Percentiles rank a stretch among this genome's conserved stretches.
phyloP scores from a whole-genome alignment of 1,140 invertebrate species.

The Lerema accius region DNA sequence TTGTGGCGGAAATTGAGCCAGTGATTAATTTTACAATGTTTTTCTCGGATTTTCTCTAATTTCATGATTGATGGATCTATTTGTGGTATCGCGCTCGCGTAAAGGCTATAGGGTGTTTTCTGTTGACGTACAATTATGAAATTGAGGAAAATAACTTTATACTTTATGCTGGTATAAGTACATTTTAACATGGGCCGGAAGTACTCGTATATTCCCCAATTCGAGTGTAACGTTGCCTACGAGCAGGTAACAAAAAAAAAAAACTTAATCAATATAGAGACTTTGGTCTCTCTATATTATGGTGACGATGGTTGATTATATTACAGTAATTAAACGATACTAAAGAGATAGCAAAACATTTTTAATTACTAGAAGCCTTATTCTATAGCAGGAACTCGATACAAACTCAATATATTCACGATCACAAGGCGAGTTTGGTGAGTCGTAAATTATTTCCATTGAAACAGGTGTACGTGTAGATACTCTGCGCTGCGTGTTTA shows the following conservation, averaged over 20 bases:
- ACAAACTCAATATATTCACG: constrained; percentile 41
- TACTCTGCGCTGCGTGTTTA: constrained; percentile 77
- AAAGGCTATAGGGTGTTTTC: no score
- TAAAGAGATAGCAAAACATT: background rate
- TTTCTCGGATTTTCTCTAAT: background rate
- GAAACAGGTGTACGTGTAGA: constrained; percentile 78
- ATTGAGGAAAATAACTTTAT: no score
- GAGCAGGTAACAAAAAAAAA: no score
- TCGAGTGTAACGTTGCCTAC: no score
- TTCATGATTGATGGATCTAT: background rate
- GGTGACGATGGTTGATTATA: no score
- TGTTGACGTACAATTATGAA: no score
- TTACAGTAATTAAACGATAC: background rate
- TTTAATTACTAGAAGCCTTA: constrained; percentile 9
- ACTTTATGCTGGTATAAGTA: no score
- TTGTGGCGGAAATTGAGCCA: background rate
- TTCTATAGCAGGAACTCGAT: constrained; percentile 22
- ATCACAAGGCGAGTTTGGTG: constrained; percentile 47
- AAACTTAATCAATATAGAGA: no score
- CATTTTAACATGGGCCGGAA: no score
- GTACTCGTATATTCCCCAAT: no score
- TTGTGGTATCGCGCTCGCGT: no score
- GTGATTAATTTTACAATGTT: background rate
- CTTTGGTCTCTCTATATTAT: no score
- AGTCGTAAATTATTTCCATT: constrained; percentile 73